Base-by-base conservation (phyloP, 2,888 invertebrate species). In the Lysandra bellargus region DNA sequence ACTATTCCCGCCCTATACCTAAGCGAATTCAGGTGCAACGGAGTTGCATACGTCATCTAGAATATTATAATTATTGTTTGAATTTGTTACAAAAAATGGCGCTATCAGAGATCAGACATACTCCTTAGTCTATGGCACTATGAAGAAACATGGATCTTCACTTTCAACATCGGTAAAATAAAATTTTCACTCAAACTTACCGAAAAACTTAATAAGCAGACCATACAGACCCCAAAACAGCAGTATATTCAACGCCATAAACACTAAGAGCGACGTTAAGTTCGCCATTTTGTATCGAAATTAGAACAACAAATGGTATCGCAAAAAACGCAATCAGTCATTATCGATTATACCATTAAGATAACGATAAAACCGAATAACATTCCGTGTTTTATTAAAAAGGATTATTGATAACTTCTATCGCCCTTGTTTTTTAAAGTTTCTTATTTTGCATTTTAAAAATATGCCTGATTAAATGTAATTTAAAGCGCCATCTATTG, bases 151-250 rank as follows among this genome's bases (percentile, higher is more conserved):
- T 3, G 49, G 9, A 49, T 49, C 49, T 44, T 44, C 44, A 9
- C 9, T 44, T 9, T 49, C 2, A 49, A 44, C 14, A 17, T 61
- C 60, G 60, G 7, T 7, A 23, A 61, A 61, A 61, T 7, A 7
- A 61, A 61, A 61, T 7, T 2, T 60, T 60, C n/a, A 61, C 23
- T n/a, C 7, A 37, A n/a, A 89, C 93, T 92, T 80, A 93, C 93
- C 92, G 57, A 88, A 90, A 79, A 84, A 85, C 81, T 82, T 88
- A 12, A 91, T 85, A 7, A 92, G 82, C 2, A 90, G 79, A 1
- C 84, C 87, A 80, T 93, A 93, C 17, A 93, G 84, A 7, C 88
- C 49, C 87, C 88, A 90, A 82, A 93, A 90, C 1, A 92, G 77
- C 0, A 87, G 76, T 69, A 93, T 85, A 79, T 91, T 91, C 0